phyloP scores from a whole-genome alignment of 2,888 invertebrate species.

The Orchesella flavescens region DNA sequence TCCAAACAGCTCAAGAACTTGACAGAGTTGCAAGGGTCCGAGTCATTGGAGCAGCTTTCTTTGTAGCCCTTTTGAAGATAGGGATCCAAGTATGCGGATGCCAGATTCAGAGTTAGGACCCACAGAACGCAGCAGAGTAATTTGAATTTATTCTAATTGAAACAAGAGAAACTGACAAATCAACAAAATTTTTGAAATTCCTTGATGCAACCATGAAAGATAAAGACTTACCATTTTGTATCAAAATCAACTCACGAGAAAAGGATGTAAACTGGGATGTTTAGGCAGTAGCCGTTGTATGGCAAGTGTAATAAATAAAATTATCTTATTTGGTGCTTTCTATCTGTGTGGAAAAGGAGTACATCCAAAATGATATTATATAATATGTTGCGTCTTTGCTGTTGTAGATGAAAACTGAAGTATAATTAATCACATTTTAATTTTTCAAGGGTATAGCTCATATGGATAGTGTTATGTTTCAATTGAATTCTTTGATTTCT shows the following conservation, averaged over 20 bases:
- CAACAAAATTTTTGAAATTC: neutral
- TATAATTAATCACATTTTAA: conserved; percentile 59
- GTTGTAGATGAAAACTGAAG: conserved; percentile 7
- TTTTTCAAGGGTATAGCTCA: conserved; percentile 50
- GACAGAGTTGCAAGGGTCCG: conserved; percentile 61
- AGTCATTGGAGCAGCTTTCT: conserved; percentile 50
- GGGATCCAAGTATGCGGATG: conserved; percentile 37
- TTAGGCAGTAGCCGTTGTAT: no score
- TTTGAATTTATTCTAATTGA: no score
- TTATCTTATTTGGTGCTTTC: neutral
- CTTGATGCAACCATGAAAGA: no score
- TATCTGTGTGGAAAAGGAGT: conserved; percentile 28
- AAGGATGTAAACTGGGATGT: no score
- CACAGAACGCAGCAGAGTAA: neutral
- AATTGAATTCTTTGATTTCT: neutral
- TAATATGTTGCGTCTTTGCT: neutral
- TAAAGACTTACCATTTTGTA: no score
- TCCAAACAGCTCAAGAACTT: conserved; percentile 63
- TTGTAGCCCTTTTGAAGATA: conserved; percentile 41
- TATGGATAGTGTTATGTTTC: neutral
- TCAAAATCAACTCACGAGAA: no score
- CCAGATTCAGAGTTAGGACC: neutral
- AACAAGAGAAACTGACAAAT: neutral
- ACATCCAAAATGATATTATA: conserved; percentile 59
- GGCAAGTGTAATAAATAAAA: conserved; percentile 32